These are phyloP conservation scores for Anguilla rostrata DNA, from an alignment of 2,113 vertebrate species.

Conservation along the genomic window DNA sequence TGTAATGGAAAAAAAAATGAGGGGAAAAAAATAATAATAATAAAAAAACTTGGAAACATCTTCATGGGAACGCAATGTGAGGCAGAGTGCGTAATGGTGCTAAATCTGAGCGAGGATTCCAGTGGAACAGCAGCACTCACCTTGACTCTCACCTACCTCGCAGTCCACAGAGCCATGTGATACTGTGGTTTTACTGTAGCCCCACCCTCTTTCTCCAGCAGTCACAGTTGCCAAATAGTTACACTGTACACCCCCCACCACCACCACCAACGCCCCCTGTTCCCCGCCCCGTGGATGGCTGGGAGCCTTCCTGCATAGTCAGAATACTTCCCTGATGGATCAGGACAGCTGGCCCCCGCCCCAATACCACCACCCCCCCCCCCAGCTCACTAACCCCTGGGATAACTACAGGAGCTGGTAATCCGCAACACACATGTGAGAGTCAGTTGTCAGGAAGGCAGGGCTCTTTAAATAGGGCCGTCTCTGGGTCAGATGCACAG, in stretches of 20 bases:
- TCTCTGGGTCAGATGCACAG: conserved; percentile 9
- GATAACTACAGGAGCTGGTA: conserved; percentile 56
- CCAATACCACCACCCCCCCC: too few species aligned
- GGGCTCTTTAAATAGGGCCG: conserved; percentile 61
- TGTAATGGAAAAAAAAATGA: too few species aligned
- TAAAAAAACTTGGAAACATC: too few species aligned
- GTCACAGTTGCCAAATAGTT: neutral
- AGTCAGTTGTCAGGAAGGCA: conserved; percentile 26
- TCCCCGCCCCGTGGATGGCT: conserved; percentile 41
- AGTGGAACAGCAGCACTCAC: neutral
- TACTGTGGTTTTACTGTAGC: neutral
- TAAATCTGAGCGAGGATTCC: neutral
- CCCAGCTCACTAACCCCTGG: conserved; percentile 46
- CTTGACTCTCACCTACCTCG: neutral
- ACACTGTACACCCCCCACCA: conserved; percentile 20
- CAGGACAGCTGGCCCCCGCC: conserved; percentile 67
- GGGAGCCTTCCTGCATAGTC: conserved; percentile 65
- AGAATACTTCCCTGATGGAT: conserved; percentile 57
- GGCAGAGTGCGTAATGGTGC: neutral
- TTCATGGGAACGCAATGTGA: neutral
- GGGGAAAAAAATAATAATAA: too few species aligned
- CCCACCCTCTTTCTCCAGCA: neutral
- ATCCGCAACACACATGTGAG: conserved; percentile 52
- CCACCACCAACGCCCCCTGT: too few species aligned
- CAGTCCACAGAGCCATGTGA: neutral